These are phyloP conservation scores for Megaptera novaeangliae DNA, from an alignment of 2,113 vertebrate genomes.

Conservation along the genomic window DNA sequence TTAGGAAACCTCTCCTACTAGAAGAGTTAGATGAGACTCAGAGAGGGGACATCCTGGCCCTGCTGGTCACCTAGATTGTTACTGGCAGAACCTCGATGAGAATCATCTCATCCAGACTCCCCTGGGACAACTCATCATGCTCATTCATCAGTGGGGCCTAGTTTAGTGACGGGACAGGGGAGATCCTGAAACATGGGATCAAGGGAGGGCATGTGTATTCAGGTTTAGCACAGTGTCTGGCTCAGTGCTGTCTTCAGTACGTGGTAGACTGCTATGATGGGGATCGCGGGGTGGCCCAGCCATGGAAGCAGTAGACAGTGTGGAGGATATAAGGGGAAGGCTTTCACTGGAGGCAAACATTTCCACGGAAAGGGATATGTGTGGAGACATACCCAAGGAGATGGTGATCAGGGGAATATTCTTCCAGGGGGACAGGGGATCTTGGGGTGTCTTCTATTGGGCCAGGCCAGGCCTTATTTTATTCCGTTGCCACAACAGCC, in stretches of 20 bases:
- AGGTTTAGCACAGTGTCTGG: not conserved
- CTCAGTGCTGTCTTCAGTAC: too few relatives aligned
- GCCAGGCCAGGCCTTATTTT: not conserved
- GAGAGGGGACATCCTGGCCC: not conserved
- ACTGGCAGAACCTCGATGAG: not conserved
- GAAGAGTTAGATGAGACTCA: not conserved
- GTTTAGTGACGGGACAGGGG: not conserved
- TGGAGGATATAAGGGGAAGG: not conserved
- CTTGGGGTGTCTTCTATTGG: not conserved
- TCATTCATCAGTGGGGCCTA: not conserved
- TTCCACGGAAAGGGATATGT: not conserved
- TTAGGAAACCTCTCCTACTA: not conserved
- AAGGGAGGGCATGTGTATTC: not conserved
- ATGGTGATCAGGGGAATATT: not conserved
- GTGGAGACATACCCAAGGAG: not conserved
- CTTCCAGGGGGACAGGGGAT: not conserved
- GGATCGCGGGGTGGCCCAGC: not conserved
- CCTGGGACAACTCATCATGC: not conserved
- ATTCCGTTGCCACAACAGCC: not conserved
- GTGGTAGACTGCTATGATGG: fast-evolving
- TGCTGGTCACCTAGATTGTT: not conserved
- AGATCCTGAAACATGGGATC: not conserved
- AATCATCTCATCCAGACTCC: not conserved
- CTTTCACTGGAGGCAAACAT: not conserved
- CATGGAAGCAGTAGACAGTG: too few relatives aligned